Base-by-base conservation (phyloP, 2,797 vertebrate species). In the Fundulus diaphanus region DNA sequence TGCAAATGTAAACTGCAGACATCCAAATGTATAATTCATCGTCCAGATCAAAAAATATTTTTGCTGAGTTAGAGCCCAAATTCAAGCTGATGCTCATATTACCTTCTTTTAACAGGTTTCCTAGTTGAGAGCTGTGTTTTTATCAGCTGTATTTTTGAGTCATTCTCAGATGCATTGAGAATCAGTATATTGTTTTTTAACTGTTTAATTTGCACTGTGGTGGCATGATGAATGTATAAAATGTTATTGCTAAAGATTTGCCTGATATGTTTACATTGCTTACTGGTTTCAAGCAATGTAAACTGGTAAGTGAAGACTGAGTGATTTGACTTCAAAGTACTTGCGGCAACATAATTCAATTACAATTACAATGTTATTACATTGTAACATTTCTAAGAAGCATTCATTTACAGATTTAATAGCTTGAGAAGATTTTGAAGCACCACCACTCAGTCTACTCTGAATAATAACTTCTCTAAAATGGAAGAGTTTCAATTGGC, bases 21-120 rank as follows among this genome's bases (percentile, higher is more conserved):
- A 61, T 31, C 52, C 52, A 73, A 76, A 67, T 37, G 0, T 37
- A 57, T 65, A 16, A 44, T 29, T 81, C 31, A 73, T 66, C 24
- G 57, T 2, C 1, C 72, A 74, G 48, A 16, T 65, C 42, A 35
- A n/a, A 22, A 72, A 74, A 70, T 74, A 8, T 74, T 70, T 52
- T 37, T 69, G 68, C 52, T 46, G 12, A 73, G 46, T 2, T 20
- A 65, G 7, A 73, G 16, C 16, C 48, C 16, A 4, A 16, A 16
- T 1, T 16, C 16, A 49, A 49, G n/a, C 3, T 51, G 31, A 35
- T 37, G 24, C 63, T 70, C 42, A 74, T 29, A 71, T 29, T 59
- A 69, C 54, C 13, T 1, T 71, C 56, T 0, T 77, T 65, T 66
- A 66, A 27, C 37, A 42, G 27, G n/a, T 67, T 18, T 27, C 13